These are phyloP conservation scores for Nephrotoma flavescens DNA, from an alignment of 2,888 invertebrate genomes.

Conservation along the genomic window DNA sequence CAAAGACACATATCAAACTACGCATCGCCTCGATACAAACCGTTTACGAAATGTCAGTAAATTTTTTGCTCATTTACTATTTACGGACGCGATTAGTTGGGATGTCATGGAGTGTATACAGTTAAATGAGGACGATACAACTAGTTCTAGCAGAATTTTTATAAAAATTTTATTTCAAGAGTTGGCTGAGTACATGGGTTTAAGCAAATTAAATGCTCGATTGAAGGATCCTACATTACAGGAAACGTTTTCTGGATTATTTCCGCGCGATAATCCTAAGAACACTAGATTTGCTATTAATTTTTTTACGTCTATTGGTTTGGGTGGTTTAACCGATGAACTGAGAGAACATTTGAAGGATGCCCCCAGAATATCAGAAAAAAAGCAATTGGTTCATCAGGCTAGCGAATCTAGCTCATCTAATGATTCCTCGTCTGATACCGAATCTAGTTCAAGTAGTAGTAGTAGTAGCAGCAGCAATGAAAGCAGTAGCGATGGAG, in stretches of 20 bases:
- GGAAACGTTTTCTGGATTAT: slow-evolving; percentile 75
- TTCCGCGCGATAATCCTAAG: slow-evolving; percentile 90
- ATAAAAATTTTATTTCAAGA: slow-evolving; percentile 97
- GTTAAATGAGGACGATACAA: slow-evolving; percentile 93
- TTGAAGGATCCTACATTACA: slow-evolving; percentile 80
- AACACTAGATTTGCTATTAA: slow-evolving; percentile 96
- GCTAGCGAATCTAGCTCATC: slow-evolving; percentile 13
- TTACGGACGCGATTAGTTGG: slow-evolving; percentile 96
- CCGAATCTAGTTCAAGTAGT: slow-evolving; percentile 12
- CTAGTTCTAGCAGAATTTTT: slow-evolving; percentile 92
- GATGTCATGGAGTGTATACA: slow-evolving; percentile 77
- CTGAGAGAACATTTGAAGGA: slow-evolving; percentile 71
- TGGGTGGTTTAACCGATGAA: slow-evolving; percentile 92
- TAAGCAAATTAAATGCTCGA: slow-evolving; percentile 78
- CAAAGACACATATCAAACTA: slow-evolving; percentile 85
- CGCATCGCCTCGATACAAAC: slow-evolving; percentile 90
- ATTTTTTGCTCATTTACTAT: slow-evolving; percentile 90
- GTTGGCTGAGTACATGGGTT: slow-evolving; percentile 89
- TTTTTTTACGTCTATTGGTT: slow-evolving; percentile 92
- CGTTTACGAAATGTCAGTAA: slow-evolving; percentile 92
- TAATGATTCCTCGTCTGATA: slow-evolving; percentile 9
- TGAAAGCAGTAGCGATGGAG: slow-evolving; percentile 13
- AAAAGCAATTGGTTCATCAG: slow-evolving; percentile 8
- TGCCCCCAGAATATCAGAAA: slow-evolving; percentile 27
- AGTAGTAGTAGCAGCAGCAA: slow-evolving; percentile 15